phyloP scores from a whole-genome alignment of 2,888 invertebrate species.

The Chrysomela aeneicollis region DNA sequence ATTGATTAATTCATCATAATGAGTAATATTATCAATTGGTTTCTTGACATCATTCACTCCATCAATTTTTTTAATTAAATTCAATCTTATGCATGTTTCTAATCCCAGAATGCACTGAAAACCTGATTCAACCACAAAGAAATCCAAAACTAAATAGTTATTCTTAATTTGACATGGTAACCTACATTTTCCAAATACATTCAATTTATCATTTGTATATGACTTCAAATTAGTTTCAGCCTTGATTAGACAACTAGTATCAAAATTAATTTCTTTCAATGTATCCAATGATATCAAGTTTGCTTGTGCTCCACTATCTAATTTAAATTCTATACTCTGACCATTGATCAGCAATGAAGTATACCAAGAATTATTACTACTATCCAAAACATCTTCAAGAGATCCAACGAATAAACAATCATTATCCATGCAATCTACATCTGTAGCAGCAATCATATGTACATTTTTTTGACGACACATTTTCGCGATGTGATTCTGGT shows the following conservation, averaged over 20 bases:
- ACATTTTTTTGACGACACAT: constrained; percentile 20
- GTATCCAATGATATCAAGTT: constrained; percentile 18
- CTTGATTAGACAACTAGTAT: constrained; percentile 1
- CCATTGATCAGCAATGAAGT: neutral
- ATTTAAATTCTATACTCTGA: constrained; percentile 6
- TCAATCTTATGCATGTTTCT: constrained; percentile 13
- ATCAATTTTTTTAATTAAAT: constrained; percentile 19
- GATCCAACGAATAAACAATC: constrained; percentile 8
- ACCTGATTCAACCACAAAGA: constrained; percentile 17
- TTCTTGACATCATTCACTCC: neutral
- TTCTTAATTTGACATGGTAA: constrained; percentile 19
- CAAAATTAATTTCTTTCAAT: constrained; percentile 15
- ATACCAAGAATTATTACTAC: neutral
- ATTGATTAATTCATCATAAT: constrained; percentile 3
- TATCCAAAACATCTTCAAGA: neutral
- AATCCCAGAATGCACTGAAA: constrained; percentile 16
- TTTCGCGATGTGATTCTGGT: constrained; percentile 19
- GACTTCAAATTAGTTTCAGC: constrained; percentile 19
- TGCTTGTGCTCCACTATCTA: constrained; percentile 18
- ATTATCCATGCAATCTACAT: neutral
- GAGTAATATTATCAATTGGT: neutral
- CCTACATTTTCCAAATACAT: constrained; percentile 12
- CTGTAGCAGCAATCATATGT: neutral
- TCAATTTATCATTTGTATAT: constrained; percentile 23
- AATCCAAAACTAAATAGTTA: constrained; percentile 2